These are phyloP conservation scores for Drosophila melanogaster DNA, from an alignment of 1,140 invertebrate genomes.

Conservation along the genomic window DNA sequence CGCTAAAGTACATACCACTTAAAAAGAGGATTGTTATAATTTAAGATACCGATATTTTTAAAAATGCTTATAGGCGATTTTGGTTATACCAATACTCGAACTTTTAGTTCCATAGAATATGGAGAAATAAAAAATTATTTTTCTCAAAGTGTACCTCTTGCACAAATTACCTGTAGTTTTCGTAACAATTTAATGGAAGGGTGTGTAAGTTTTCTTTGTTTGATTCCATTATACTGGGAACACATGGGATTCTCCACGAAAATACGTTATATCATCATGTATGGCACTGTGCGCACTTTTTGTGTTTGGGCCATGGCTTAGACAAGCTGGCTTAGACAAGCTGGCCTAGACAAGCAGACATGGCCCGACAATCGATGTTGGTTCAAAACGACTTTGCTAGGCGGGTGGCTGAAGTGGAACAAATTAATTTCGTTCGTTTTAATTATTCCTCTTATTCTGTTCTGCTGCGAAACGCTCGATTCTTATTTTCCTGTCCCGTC, in stretches of 20 bases:
- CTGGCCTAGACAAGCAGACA: constrained; percentile 30
- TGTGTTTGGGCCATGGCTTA: constrained; percentile 59
- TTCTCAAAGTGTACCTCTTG: constrained; percentile 38
- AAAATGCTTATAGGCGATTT: not conserved
- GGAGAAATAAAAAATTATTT: not conserved
- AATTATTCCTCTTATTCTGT: constrained; percentile 47
- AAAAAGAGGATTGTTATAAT: not conserved
- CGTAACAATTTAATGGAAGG: not conserved
- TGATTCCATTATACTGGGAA: not conserved
- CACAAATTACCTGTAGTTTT: constrained; percentile 70
- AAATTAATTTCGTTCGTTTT: constrained; percentile 80
- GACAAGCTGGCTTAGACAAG: constrained; percentile 30
- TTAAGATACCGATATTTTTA: too few relatives aligned
- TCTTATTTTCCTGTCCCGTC: constrained; percentile 29
- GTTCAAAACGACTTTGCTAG: constrained; percentile 65
- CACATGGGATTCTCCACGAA: constrained; percentile 38
- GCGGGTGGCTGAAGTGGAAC: constrained; percentile 80
- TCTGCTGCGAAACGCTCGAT: constrained; percentile 2
- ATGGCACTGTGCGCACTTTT: constrained; percentile 21
- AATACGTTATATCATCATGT: constrained; percentile 45
- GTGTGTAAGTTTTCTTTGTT: constrained; percentile 9
- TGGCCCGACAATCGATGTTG: constrained; percentile 38
- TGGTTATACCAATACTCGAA: not conserved
- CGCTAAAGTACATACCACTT: not conserved
- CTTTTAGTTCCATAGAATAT: too few relatives aligned